Percentiles rank a stretch among this genome's conserved stretches.
Conservation (phyloP, 1,140 invertebrate species). For the Bursaphelenchus mucronatus region DNA sequence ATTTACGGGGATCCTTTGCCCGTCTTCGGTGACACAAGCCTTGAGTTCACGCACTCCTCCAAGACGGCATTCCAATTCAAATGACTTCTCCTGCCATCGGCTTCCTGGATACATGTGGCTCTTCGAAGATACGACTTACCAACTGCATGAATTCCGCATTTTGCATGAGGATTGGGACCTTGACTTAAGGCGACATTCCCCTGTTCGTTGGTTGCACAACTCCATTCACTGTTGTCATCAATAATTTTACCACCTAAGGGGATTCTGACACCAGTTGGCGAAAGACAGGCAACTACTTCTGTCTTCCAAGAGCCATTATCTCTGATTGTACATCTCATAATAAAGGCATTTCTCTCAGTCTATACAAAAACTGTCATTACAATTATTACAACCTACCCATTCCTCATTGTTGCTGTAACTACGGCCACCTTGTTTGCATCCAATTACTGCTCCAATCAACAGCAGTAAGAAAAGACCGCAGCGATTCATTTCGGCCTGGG, state of each 20-base stretch:
- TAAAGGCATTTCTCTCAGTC: slow-evolving; percentile 40
- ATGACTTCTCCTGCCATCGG: slow-evolving; percentile 48
- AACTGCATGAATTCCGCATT: slow-evolving; percentile 41
- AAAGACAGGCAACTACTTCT: slow-evolving; percentile 44
- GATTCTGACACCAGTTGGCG: slow-evolving; percentile 30
- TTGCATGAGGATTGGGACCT: slow-evolving; percentile 44
- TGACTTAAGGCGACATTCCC: slow-evolving; percentile 42
- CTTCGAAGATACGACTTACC: slow-evolving; percentile 20
- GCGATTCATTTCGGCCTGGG: not conserved
- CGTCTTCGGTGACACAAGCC: slow-evolving; percentile 42
- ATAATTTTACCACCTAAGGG: slow-evolving; percentile 16
- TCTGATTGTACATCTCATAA: slow-evolving; percentile 46
- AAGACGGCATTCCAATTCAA: slow-evolving; percentile 46
- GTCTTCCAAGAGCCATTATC: slow-evolving; percentile 48
- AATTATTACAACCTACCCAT: slow-evolving; percentile 38
- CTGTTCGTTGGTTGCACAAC: slow-evolving; percentile 30
- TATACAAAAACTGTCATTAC: slow-evolving; percentile 12
- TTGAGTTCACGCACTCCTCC: slow-evolving; percentile 28
- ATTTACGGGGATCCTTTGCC: slow-evolving; percentile 30
- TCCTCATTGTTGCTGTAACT: slow-evolving; percentile 47
- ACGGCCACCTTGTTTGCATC: slow-evolving; percentile 36
- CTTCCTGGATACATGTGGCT: slow-evolving; percentile 25
- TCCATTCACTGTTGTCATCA: slow-evolving; percentile 12
- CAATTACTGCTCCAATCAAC: slow-evolving; percentile 20
- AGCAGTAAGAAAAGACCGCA: not conserved